phyloP scores from a whole-genome alignment of 2,888 invertebrate species.

The Drosophila macrospina region DNA sequence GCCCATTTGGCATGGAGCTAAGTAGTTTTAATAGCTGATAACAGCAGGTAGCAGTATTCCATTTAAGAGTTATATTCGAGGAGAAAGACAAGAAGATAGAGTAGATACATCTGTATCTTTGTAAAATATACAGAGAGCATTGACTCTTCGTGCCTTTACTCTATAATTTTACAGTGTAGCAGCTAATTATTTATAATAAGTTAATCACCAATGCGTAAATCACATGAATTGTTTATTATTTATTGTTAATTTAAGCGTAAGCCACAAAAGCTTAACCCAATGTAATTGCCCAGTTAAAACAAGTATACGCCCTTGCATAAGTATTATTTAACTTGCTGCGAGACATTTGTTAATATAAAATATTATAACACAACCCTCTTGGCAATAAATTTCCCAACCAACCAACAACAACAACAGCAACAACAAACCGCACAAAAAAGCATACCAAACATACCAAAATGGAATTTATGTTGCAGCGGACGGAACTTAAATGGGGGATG shows the following conservation, averaged over 20 bases:
- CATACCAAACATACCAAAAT: constrained; percentile 41
- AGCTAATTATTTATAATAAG: constrained; percentile 9
- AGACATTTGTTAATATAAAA: constrained; percentile 72
- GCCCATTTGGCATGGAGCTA: constrained; percentile 1
- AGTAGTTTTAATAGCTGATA: constrained; percentile 2
- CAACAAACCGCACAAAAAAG: constrained; percentile 13
- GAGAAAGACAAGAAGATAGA: neutral
- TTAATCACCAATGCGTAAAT: constrained; percentile 19
- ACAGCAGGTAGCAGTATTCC: constrained; percentile 7
- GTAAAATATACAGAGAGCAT: neutral
- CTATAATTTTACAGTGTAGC: neutral
- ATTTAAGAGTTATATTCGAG: neutral
- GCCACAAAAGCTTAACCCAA: constrained; percentile 46
- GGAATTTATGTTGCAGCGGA: constrained; percentile 66
- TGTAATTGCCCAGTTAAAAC: constrained; percentile 37
- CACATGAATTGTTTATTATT: constrained; percentile 23
- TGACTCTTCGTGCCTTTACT: neutral
- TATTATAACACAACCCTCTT: constrained; percentile 63
- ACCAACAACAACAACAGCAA: constrained; percentile 11
- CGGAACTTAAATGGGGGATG: constrained; percentile 33
- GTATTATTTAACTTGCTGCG: constrained; percentile 42
- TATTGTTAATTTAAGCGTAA: constrained; percentile 34
- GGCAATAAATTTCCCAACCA: constrained; percentile 69
- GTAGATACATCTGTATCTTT: neutral
- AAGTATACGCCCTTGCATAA: constrained; percentile 17